Evolutionary conservation across 2,797 vertebrate genomes (phyloP).

Genomic region (Hyperoplus lanceolatus): DNA sequence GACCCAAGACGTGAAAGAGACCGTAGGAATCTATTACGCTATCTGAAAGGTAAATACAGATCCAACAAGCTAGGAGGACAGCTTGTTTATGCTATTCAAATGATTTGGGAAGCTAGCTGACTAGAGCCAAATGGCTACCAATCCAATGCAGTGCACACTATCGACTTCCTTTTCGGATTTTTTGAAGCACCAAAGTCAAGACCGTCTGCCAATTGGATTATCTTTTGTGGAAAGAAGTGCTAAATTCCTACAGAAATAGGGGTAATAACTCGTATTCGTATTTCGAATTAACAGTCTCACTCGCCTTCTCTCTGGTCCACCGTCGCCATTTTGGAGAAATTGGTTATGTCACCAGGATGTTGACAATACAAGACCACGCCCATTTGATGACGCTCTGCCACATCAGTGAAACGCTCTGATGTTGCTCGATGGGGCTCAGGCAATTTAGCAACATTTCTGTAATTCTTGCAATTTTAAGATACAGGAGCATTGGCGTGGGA

Average conservation of each 20-base stretch:
- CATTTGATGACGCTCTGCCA: constrained; percentile 72
- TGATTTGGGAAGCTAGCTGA: constrained; percentile 41
- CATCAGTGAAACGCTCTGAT: constrained; percentile 72
- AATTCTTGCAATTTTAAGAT: constrained; percentile 3
- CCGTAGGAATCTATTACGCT: background rate
- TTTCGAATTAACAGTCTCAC: constrained; percentile 43
- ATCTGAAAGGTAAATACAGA: too few relatives aligned
- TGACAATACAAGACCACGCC: constrained; percentile 78
- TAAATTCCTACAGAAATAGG: accelerated
- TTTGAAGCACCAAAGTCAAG: accelerated
- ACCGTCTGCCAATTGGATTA: accelerated
- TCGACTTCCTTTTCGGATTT: accelerated
- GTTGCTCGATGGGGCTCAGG: constrained; percentile 35
- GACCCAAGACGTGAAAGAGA: background rate
- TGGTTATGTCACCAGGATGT: constrained; percentile 80
- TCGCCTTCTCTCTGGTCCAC: constrained; percentile 82
- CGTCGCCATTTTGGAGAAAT: constrained; percentile 87
- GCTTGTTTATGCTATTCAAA: constrained; percentile 3
- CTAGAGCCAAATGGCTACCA: constrained; percentile 62
- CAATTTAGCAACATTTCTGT: constrained; percentile 28
- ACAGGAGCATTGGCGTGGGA: accelerated
- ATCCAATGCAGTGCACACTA: background rate
- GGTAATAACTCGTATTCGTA: background rate
- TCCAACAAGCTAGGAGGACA: background rate
- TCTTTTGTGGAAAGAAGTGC: accelerated